phyloP scores from a whole-genome alignment of 2,888 invertebrate species.

The Cantharis lateralis region DNA sequence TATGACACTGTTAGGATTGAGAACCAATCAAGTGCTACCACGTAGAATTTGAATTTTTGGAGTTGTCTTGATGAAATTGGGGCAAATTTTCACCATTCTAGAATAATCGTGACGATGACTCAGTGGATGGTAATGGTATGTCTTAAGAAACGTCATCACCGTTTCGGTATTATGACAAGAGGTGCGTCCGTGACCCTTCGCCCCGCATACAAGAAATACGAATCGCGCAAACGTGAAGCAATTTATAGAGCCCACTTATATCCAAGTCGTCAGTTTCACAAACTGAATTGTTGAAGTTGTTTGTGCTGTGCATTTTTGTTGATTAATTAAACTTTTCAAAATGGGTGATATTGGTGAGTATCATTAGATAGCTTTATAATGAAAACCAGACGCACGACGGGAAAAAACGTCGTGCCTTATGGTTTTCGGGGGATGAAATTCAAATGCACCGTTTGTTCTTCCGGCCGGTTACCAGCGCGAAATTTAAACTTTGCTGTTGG shows the following conservation, averaged over 20 bases:
- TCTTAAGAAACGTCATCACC: slow-evolving; percentile 20
- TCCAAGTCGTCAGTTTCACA: slow-evolving; percentile 17
- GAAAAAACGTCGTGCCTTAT: neutral
- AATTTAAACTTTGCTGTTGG: neutral
- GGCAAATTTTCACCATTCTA: neutral
- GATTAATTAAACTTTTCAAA: slow-evolving; percentile 1
- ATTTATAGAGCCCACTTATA: slow-evolving; percentile 25
- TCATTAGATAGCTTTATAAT: neutral
- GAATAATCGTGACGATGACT: neutral
- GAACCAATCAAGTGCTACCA: neutral
- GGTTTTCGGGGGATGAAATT: neutral
- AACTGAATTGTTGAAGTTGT: slow-evolving; percentile 11
- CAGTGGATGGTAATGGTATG: neutral
- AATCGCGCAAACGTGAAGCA: slow-evolving; percentile 30
- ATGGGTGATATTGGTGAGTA: slow-evolving; percentile 27
- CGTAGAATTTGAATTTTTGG: neutral
- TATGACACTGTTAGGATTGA: no score
- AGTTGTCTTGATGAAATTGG: neutral
- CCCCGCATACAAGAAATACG: slow-evolving; percentile 4
- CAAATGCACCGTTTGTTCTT: neutral
- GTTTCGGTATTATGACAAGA: slow-evolving; percentile 20
- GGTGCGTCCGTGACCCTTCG: slow-evolving; percentile 10
- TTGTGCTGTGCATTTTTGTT: neutral
- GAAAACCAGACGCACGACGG: neutral
- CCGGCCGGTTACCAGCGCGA: neutral